phyloP scores from a whole-genome alignment of 37 sponge, comb jelly and placozoan species.

The Petrosia ficiformis region DNA sequence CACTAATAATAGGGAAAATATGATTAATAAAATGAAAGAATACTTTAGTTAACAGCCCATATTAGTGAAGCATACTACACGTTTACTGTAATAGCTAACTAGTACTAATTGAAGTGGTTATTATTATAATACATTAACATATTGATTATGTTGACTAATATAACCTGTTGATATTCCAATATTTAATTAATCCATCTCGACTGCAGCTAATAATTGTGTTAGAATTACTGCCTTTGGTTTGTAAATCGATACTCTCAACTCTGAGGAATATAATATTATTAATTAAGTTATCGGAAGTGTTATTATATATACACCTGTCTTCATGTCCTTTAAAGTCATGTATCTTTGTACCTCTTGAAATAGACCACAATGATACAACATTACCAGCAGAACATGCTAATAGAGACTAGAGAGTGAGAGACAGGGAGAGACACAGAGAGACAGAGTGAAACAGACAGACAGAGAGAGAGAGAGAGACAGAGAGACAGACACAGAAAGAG shows the following conservation, averaged over 20 bases:
- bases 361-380: slow-evolving; percentile 28
- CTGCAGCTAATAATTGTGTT: slow-evolving; percentile 38
- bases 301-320: slow-evolving; percentile 23
- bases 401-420: slow-evolving; percentile 25
- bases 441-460: neutral
- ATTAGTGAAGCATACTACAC: too few relatives aligned
- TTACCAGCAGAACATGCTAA: slow-evolving; percentile 26
- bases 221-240: slow-evolving; percentile 4
- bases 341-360: neutral
- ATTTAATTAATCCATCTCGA: slow-evolving; percentile 51
- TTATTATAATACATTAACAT: too few relatives aligned
- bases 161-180: slow-evolving; percentile 60
- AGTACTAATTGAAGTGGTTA: too few relatives aligned
- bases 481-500: slow-evolving; percentile 7
- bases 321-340: slow-evolving; percentile 48
- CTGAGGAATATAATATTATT: slow-evolving; percentile 3
- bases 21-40: neutral
- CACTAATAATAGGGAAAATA: slow-evolving; percentile 25
- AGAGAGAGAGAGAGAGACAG: neutral
- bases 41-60: neutral
- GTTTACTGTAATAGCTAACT: too few relatives aligned
- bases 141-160: neutral
- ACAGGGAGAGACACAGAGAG: slow-evolving; percentile 4
- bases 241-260: slow-evolving; percentile 55
- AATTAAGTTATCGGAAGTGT: neutral